Evolutionary conservation across 2,113 vertebrate species (phyloP), one percentile per base, ranked within the genome.

Genomic region (Vicugna pacos): DNA sequence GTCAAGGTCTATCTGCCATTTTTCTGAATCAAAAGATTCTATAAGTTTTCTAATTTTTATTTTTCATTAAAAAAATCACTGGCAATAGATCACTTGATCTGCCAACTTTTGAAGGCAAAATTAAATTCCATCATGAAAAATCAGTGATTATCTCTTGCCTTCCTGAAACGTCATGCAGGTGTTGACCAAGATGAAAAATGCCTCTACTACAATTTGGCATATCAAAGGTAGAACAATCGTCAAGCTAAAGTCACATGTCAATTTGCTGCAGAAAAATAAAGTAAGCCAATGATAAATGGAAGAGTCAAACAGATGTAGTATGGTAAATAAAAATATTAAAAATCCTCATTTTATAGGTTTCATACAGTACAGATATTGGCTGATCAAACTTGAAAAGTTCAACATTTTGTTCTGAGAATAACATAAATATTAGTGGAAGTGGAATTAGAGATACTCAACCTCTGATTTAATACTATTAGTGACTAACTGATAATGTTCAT

Each of bases 51-150:
- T 86, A 76, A 62, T 91, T 88, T 91, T 73, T 89, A 86, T 52
- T 92, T 94, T 95, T 86, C 22, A 86, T 86, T 92, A 94, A n/a
- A 89, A 82, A 96, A 42, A 72, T 89, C 87, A 81, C 56, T 92
- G 58, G 6, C 26, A 89, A 86, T 96, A 86, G 65, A 85, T 95
- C 1, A 82, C 10, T 97, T 94, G 48, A 38, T 82, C 46, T 96
- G 52, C 2, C 32, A 96, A 86, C 10, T 26, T 96, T 50, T 73
- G 17, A 94, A 81, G 80, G 60, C 35, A 96, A 94, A 86, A 92
- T 89, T 65, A 94, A 96, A 77, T 90, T 72, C 38, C 3, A 5
- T 69, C 20, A 89, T 92, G 75, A 81, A 96, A 94, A 97, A 89
- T 54, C 3, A 0, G 81, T 82, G 46, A 15, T 38, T 93, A 94